Base-by-base conservation (phyloP, 1,140 invertebrate species). In the Penaeus japonicus region DNA sequence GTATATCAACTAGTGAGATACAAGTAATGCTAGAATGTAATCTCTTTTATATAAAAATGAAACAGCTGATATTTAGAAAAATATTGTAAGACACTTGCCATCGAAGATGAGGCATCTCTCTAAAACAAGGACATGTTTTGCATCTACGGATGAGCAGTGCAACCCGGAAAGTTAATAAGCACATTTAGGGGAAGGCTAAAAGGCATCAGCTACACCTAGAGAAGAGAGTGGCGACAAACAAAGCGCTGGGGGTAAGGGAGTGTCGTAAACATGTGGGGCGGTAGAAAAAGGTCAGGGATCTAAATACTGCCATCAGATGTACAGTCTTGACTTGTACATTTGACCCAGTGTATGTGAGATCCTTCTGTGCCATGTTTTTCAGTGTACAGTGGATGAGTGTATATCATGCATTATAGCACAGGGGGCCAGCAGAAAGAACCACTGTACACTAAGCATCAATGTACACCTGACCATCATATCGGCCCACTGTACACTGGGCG, bases 71-170 rank as follows among this genome's bases (percentile, higher is more conserved):
- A 24, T 32, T 24, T 39, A 22, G 24, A 59, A 70, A 47, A 35
- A 65, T 24, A 57, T 4, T 84, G 4, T 35, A 70, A 70, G 59
- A 62, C 62, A 70, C 32, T 84, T 85, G 84, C 84, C 84, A 85
- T 59, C 47, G 73, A 65, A 39, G n/a, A 22, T 85, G 84, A 85
- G 84, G 84, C 84, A 85, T 85, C 84, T 78, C 73, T 85, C 84
- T 85, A 78, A 55, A 24, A 55, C 39, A 47, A 73, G 70, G 70
- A 73, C 27, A 32, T 30, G 35, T 30, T 73, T 73, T 73, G 70
- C 70, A 17, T 73, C 70, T 73, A 24, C 35, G 35, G 35, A 73
- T 30, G 35, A 27, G 35, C 70, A 73, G 70, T 30, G 70, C 70
- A 73, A 30, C 35, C 70, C 70, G 70, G 70, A n/a, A 73, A 30